Evolutionary conservation across 1,140 invertebrate species (phyloP), one percentile per base, ranked within the genome.

Genomic region (Solenopsis invicta): DNA sequence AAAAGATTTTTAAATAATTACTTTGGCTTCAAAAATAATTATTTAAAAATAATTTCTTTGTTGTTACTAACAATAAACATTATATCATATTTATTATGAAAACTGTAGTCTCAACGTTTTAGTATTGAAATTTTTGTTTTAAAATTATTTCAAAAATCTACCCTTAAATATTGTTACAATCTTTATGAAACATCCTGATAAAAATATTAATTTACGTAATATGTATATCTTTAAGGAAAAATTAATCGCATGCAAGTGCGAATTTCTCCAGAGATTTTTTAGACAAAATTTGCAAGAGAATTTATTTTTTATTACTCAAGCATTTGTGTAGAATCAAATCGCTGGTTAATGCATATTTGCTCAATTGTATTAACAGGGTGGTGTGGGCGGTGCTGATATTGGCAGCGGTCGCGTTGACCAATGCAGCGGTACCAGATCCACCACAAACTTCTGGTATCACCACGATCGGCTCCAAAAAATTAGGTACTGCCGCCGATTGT

Each of bases 401-500:
- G 85, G 87, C 91, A 86, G 82, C 91, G 77, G 87, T 75, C 80
- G 74, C 90, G 78, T 88, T 93, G 90, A 89, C 91, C 41, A 87
- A 95, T 56, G 92, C 94, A 76, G 90, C 93, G 4, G 59, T 87
- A 89, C 91, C 93, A 61, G 91, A 94, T 71, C 92, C 93, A 77
- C 93, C 94, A 56, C 78, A 71, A 66, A 74, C 85, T 52, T 87
- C 91, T 54, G 92, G 93, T 67, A 94, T 94, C 72, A 95, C 94
- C 3, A 95, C 94, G 18, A 87, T 94, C 18, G 94, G 94, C 5
- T 94, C 95, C 0, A 78, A 92, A 50, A 95, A 95, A 92, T 90
- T 95, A 18, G 93, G 94, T 5, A 95, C 94, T 10, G 95, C 95
- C 16, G 93, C 93, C 62, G 95, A 96, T 76, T 96, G 95, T 78